phyloP scores from a whole-genome alignment of 1,140 invertebrate species.

The Scaptomyza montana region DNA sequence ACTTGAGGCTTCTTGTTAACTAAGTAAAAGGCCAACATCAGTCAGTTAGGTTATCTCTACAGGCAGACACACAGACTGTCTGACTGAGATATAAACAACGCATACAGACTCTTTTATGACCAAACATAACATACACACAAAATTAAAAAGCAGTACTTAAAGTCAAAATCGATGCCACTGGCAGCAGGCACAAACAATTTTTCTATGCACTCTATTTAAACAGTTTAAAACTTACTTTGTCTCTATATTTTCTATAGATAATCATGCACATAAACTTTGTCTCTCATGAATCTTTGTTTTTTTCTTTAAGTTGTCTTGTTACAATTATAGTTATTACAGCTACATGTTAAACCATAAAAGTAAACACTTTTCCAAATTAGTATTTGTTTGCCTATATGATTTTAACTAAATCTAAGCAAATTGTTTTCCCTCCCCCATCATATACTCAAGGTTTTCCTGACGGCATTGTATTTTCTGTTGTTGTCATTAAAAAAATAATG shows the following conservation, averaged over 20 bases:
- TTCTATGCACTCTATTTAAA: background rate
- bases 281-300: no score
- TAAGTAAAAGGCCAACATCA: constrained; percentile 8
- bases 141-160: constrained; percentile 20
- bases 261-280: no score
- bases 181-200: background rate
- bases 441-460: constrained; percentile 10
- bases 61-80: constrained; percentile 30
- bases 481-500: constrained; percentile 53
- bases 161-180: constrained; percentile 14
- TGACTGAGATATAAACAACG: background rate
- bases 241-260: background rate
- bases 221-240: background rate
- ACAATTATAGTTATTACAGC: no score
- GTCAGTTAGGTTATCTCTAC: constrained; percentile 7
- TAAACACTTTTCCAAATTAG: no score
- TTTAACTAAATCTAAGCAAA: background rate
- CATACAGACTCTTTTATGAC: constrained; percentile 34
- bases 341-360: no score
- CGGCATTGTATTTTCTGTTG: constrained; percentile 30
- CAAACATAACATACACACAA: constrained; percentile 48
- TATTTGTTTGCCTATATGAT: no score
- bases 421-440: background rate
- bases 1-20: constrained; percentile 13
- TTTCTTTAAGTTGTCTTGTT: background rate